Evolutionary conservation across 2,888 invertebrate species (phyloP), one percentile per base, ranked within the genome.

Genomic region (Ashinkailepas kermadecensis): DNA sequence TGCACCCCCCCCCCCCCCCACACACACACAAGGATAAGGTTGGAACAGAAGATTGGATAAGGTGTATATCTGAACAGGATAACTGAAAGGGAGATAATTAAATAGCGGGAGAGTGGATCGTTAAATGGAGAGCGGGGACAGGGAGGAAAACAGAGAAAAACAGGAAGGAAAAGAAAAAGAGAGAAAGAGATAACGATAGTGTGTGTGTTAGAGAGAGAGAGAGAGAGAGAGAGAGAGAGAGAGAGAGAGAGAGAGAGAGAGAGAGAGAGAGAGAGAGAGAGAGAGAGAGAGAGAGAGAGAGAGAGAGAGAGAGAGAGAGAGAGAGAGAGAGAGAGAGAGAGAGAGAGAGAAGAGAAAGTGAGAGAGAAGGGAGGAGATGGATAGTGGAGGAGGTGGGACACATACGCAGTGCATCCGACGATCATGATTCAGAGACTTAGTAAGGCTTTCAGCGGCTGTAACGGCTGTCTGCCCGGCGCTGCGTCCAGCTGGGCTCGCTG

Each of bases 281-380:
- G 13, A 70, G 70, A 11, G 70, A 70, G 25, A 70, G 70, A 13
- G 39, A 70, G 70, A 70, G 70, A 65, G 65, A 65, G n/a, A 65
- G 65, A 23, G 65, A 23, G 65, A 9, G 23, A 23, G 67, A n/a
- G 25, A 6, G 25, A 11, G 25, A 67, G 3, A 11, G 23, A 67
- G 65, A 9, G 23, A 23, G 67, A n/a, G 25, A 6, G 25, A 11
- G 25, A 67, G 3, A 11, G 23, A 67, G 67, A 67, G 67, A 13
- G 25, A 25, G 25, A 67, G 67, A 13, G 25, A 13, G 12, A 15
- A 11, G 3, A 15, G 15, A 59, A 1, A 2, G 59, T 59, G 59
- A 4, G 15, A 59, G 2, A 11, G 67, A 67, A 64, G n/a, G 9
- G 64, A 10, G 62, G 1, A 11, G 12, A 13, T 59, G 59, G 12